A percentile compares a stretch with the other conserved stretches of the same genome.
Conservation (phyloP, 2,113 vertebrate species). For the Gobius niger region DNA sequence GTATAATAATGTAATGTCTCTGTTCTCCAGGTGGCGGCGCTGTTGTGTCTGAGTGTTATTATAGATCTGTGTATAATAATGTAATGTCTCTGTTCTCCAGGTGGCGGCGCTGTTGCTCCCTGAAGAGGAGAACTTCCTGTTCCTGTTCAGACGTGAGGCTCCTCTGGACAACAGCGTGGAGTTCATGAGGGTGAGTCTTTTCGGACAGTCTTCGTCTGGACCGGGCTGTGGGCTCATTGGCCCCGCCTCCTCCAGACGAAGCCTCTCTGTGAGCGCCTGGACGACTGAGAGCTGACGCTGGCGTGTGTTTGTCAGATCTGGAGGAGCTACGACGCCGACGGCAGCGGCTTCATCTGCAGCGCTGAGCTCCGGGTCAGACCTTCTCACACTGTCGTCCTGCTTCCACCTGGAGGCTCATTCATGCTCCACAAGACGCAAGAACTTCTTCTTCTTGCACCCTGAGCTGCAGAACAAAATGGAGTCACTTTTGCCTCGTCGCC, state of each 20-base stretch:
- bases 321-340: slow-evolving; percentile 89
- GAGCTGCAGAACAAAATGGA: no score
- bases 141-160: slow-evolving; percentile 87
- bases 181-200: slow-evolving; percentile 89
- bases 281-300: background rate
- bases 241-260: background rate
- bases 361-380: slow-evolving; percentile 81
- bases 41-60: no score
- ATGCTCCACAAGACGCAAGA: no score
- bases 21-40: no score
- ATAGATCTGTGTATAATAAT: background rate
- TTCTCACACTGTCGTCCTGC: background rate
- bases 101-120: slow-evolving; percentile 84
- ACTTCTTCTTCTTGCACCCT: no score
- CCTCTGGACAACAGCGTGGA: slow-evolving; percentile 93
- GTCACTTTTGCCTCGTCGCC: no score
- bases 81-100: slow-evolving; percentile 57
- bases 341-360: slow-evolving; percentile 92
- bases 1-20: no score
- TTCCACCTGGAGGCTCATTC: no score
- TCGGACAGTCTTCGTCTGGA: background rate
- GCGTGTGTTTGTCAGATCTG: slow-evolving; percentile 81
- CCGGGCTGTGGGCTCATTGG: background rate
- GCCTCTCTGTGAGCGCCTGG: no score
- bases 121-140: slow-evolving; percentile 89